Base-by-base conservation (phyloP, 2,797 vertebrate species). In the Myiothlypis chrysogaster region DNA sequence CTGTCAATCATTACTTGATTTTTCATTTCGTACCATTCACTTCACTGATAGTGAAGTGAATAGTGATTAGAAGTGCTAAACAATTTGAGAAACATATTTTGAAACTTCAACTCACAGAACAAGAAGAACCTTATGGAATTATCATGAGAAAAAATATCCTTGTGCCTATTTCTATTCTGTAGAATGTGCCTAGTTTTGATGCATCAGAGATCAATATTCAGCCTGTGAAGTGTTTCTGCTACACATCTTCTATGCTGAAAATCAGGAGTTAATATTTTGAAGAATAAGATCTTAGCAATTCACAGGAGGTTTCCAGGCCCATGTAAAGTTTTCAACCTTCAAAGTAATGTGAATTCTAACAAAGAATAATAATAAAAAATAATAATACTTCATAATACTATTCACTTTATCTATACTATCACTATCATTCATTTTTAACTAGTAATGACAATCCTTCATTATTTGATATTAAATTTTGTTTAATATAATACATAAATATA, bases 191-290 rank as follows among this genome's bases (percentile, higher is more conserved):
- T 4, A 14, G 35, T 43, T 4, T 39, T 79, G 69, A 39, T 10
- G 3, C 14, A 16, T 19, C 10, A 80, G 23, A 70, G 16, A 56
- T 28, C 59, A 75, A 6, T 9, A 34, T 64, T 56, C 8, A 57
- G 10, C 7, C 18, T 71, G 3, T 77, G 46, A 66, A 85, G 2
- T 70, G 3, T 4, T 73, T 73, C 14, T 73, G 15, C 15, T 57
- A 8, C 4, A 23, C 0, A 0, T 41, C 6, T 61, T 70, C 11
- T 43, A 25, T 68, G 46, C 5, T 71, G 27, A 56, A 3, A 53
- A 37, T 32, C 24, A n/a, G 32, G 20, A 63, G 4, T 49, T 75
- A 57, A 12, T 65, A 12, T 50, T 61, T 65, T 64, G n/a, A 82
- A 75, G 19, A 71, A n/a, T 37, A 57, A 61, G 25, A n/a, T 12